A percentile compares a stretch with the other conserved stretches of the same genome.
phyloP scores from a whole-genome alignment of 2,113 vertebrate genomes.

The Plecturocebus donacophilus region DNA sequence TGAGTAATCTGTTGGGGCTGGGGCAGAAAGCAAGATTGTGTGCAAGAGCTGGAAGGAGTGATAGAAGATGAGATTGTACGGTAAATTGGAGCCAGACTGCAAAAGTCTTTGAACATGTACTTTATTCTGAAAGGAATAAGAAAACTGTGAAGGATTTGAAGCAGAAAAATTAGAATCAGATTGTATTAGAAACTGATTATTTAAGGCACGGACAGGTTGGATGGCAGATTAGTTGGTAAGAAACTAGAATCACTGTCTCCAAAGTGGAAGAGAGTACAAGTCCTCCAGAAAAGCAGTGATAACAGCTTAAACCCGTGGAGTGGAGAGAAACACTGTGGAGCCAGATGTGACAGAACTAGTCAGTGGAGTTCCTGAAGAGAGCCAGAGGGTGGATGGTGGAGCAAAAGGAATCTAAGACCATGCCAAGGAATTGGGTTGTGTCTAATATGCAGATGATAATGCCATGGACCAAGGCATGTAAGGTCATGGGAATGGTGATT shows the following conservation, averaged over 20 bases:
- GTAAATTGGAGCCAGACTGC: background rate
- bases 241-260: background rate
- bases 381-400: background rate
- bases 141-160: slow-evolving; percentile 14
- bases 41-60: background rate
- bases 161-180: background rate
- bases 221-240: background rate
- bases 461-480: background rate
- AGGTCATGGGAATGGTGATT: background rate
- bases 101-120: background rate
- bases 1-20: background rate
- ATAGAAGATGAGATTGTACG: background rate
- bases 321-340: background rate
- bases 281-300: background rate
- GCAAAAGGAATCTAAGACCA: background rate
- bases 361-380: background rate
- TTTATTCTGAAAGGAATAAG: background rate
- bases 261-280: background rate
- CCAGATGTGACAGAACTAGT: background rate
- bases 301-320: background rate
- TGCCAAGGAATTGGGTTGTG: background rate
- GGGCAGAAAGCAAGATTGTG: background rate
- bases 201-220: background rate
- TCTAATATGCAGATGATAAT: background rate
- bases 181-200: background rate